Base-by-base conservation (phyloP, 2,797 vertebrate species). In the Pteronotus mesoamericanus region DNA sequence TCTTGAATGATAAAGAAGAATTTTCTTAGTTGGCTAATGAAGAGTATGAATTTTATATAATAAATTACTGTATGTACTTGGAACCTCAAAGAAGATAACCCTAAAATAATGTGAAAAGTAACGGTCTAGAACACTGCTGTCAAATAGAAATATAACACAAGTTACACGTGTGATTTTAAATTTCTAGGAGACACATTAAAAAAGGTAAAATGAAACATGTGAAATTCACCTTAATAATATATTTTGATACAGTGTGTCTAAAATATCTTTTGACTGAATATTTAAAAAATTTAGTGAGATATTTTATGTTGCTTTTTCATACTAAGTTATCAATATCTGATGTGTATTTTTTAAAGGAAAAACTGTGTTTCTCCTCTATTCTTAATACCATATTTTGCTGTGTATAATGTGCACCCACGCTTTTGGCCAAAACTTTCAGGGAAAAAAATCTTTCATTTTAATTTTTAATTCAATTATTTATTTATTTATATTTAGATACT, bases 21-120 rank as follows among this genome's bases (percentile, higher is more conserved):
- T 34, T 85, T 57, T 92, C 96, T 97, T 82, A 51, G 16, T 93
- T 85, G 66, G 55, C 29, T 86, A 86, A 77, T 95, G 29, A 78
- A 91, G 94, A 57, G 32, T 92, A 22, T 68, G 34, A 82, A 51
- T 94, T 83, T 92, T 18, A 68, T 44, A 26, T 86, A 71, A 77
- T n/a, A 92, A 80, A 92, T 83, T 37, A 69, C 57, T 91, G 14
- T 51, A 32, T 39, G 26, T 68, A 66, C 4, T 89, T 91, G 19
- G 24, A 91, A 86, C 94, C n/a, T 89, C 15, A 80, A 37, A 86
- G 87, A 85, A 42, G 6, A 22, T 72, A 82, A 74, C 14, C 26
- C 10, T 86, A 89, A 86, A 94, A 37, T 68, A 92, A 48, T 85
- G 5, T 86, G 34, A 86, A 83, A 59, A 24, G 4, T 86, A 91